Percentiles rank a stretch among this genome's conserved stretches.
Conservation (phyloP, 2,113 vertebrate genomes). For the Trichechus manatus region DNA sequence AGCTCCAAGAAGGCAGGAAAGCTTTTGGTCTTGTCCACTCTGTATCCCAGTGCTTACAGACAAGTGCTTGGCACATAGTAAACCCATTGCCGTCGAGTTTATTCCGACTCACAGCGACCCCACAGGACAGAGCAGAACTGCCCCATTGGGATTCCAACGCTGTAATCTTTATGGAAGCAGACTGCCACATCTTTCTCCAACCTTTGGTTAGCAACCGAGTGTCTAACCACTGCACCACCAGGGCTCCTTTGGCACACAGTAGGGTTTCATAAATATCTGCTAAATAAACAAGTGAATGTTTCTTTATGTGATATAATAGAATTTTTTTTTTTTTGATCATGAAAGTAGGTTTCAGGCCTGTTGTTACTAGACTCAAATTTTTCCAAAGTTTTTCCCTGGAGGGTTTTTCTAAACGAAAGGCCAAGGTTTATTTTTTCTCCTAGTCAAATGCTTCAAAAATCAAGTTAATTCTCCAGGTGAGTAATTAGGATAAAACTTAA, state of each 20-base stretch:
- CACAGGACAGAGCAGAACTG: not conserved
- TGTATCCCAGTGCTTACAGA: constrained; percentile 6
- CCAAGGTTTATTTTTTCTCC: constrained; percentile 15
- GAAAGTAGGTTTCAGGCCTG: constrained; percentile 13
- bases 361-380: not conserved
- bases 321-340: constrained; percentile 31
- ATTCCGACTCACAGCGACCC: not conserved
- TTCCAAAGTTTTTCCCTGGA: constrained; percentile 47
- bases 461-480: constrained; percentile 77
- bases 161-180: too few species aligned
- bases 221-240: not conserved
- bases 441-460: constrained; percentile 72
- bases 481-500: constrained; percentile 80
- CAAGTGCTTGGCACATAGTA: constrained; percentile 21
- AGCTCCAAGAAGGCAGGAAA: not conserved
- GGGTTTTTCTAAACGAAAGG: constrained; percentile 54
- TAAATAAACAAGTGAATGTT: constrained; percentile 47
- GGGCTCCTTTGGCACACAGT: not conserved
- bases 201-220: not conserved
- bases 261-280: constrained; percentile 62
- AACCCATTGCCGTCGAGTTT: not conserved
- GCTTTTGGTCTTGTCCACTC: not conserved
- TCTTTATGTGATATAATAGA: not conserved
- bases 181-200: too few species aligned
- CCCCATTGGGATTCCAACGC: not conserved